Evolutionary conservation across 2,888 invertebrate genomes (phyloP), one percentile per base, ranked within the genome.

Genomic region (Himalopsyche japonica): DNA sequence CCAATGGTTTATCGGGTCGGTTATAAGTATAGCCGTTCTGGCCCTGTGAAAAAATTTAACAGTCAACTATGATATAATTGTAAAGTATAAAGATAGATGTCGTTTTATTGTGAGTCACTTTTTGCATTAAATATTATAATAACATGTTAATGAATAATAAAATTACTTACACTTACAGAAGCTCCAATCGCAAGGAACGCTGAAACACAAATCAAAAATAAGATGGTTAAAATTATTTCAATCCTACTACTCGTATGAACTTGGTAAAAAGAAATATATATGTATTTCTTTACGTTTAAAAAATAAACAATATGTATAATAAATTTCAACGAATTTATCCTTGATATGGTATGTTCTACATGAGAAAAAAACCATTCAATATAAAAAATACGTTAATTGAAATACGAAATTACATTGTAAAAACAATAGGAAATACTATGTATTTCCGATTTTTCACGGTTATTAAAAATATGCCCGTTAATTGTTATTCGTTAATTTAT

Each of bases 1-100:
- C 89, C 87, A 95, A 93, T 0, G 94, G 94, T 88, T 93, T 93
- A 80, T 93, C 92, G 8, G 96, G 96, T 86, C 94, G 93, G 87
- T 94, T 94, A 90, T 97, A 97, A 87, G 93, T 94, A 89, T 97
- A 97, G 27, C 96, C 96, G 89, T 93, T 94, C 92, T 96, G 95
- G 82, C 93, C 94, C 94, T 94, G 87, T 43, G 57, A 64, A 82
- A 49, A 81, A 76, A 49, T 57, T n/a, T 20, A 5, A 70, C 82
- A 24, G 78, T 47, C 34, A 85, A 49, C 49, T 48, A 37, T 47
- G n/a, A 12, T 8, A 48, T 15, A 47, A 82, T 76, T 24, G 76
- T 64, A 64, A 82, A 34, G 89, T 43, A 1, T 37, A 8, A 10
- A 10, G 32, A 32, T 32, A 32, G 6, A 32, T 32, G 3, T 32